Evolutionary conservation across 2,797 vertebrate species (phyloP), one percentile per base, ranked within the genome.

Genomic region (Hypotaenidia philippensis): DNA sequence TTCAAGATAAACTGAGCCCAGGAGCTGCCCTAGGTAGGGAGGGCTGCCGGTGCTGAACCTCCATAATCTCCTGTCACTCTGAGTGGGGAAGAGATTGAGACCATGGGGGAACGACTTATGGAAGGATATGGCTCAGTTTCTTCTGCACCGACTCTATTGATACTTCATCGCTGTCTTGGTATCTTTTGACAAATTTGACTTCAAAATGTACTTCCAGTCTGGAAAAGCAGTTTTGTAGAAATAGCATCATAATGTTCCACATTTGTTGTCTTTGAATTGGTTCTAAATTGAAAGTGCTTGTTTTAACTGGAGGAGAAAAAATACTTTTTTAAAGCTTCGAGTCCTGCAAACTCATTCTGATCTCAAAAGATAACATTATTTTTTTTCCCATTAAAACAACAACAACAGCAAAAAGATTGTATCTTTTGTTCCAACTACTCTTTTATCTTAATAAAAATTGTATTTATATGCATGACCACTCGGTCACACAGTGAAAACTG

Each of bases 151-250:
- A 8, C 16, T 85, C 52, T 45, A 68, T 10, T 65, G 57, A 68
- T 75, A 61, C 32, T 94, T 94, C 83, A 75, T 87, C 69, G 41
- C 18, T 89, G 87, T 75, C 80, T 83, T 82, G 81, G 83, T 34
- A 34, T 70, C 38, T 89, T 96, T 96, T 94, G 94, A 93, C 57
- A 89, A 94, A 88, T 95, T 47, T 71, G 32, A 78, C 71, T 92
- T 89, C 38, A 64, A 93, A 96, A 38, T 64, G 68, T 27, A 92
- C 64, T 87, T 94, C 55, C 47, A 80, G 80, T 38, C 50, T 91
- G 70, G 36, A 83, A 95, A 90, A 91, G n/a, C 25, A 29, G 21
- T 84, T 87, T 22, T 78, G 12, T 94, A 72, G 91, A 93, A 94
- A 93, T 60, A 64, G 17, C 50, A 66, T 79, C 26, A 12, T 75